Percentiles rank a stretch among this genome's conserved stretches.
phyloP scores from a whole-genome alignment of 2,113 vertebrate species.

The Clupea harengus region DNA sequence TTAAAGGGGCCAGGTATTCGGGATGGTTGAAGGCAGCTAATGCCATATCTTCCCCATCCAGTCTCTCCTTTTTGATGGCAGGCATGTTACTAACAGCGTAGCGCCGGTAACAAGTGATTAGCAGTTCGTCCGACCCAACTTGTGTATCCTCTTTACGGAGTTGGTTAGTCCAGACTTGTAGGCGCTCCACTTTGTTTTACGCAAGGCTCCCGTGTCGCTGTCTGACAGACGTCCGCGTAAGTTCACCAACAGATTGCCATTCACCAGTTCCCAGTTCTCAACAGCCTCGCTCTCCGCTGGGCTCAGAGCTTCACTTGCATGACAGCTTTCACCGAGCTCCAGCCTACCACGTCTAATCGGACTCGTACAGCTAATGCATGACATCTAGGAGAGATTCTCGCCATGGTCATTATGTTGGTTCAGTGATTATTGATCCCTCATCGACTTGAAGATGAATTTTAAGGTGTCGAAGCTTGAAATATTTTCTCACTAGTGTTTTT shows the following conservation, averaged over 20 bases:
- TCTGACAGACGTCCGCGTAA: conserved; percentile 67
- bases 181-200: conserved; percentile 72
- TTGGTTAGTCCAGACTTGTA: conserved; percentile 68
- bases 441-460: conserved; percentile 44
- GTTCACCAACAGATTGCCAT: conserved; percentile 75
- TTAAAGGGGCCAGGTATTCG: conserved; percentile 86
- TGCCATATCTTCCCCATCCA: conserved; percentile 90
- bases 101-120: conserved; percentile 73
- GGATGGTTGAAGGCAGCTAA: conserved; percentile 86
- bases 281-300: conserved; percentile 41
- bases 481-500: conserved; percentile 1
- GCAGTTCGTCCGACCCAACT: conserved; percentile 69
- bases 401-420: conserved; percentile 74
- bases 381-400: conserved; percentile 73
- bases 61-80: conserved; percentile 93
- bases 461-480: conserved; percentile 19
- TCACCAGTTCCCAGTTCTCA: conserved; percentile 64
- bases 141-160: conserved; percentile 67
- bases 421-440: conserved; percentile 67
- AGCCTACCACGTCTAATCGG: conserved; percentile 78
- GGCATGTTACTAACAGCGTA: conserved; percentile 82
- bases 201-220: conserved; percentile 69
- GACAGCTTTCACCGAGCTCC: conserved; percentile 69
- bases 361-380: conserved; percentile 77
- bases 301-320: conserved; percentile 62